phyloP scores from a whole-genome alignment of 1,140 invertebrate species.

The Zaprionus davidi region DNA sequence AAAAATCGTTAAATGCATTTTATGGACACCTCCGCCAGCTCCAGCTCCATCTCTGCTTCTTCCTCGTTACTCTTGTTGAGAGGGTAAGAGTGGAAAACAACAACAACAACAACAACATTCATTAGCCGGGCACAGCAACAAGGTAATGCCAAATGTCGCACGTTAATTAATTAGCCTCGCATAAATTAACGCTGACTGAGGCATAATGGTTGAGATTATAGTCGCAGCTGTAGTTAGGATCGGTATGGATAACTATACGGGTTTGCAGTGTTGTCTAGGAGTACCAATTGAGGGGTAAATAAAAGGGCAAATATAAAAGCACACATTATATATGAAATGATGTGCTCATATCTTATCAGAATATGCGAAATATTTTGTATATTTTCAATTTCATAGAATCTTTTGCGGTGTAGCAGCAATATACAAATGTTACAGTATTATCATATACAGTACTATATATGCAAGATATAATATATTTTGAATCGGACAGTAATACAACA shows the following conservation, averaged over 20 bases:
- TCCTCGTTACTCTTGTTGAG: conserved; percentile 2
- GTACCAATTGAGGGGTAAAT: not conserved
- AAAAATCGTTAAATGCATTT: conserved; percentile 80
- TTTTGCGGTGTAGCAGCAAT: too few species aligned
- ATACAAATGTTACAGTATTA: too few species aligned
- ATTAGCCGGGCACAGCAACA: conserved; percentile 40
- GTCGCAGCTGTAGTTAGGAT: not conserved
- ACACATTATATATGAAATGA: too few species aligned
- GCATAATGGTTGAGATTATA: conserved; percentile 10
- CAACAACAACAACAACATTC: conserved; percentile 21
- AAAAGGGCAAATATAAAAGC: not conserved
- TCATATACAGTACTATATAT: too few species aligned
- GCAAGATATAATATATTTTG: too few species aligned
- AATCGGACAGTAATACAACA: too few species aligned
- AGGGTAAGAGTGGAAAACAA: conserved; percentile 13
- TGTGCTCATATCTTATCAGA: too few species aligned
- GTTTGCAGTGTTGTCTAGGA: not conserved
- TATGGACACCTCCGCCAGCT: conserved; percentile 55
- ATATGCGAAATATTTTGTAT: too few species aligned
- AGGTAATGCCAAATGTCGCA: conserved; percentile 69
- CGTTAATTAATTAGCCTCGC: conserved; percentile 70
- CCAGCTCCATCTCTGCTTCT: conserved; percentile 13
- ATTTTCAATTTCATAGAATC: too few species aligned
- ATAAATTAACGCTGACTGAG: conserved; percentile 29
- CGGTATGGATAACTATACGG: not conserved